Percentiles rank a stretch among this genome's conserved stretches.
phyloP scores from a whole-genome alignment of 2,113 vertebrate genomes.

The Acanthisitta chloris region DNA sequence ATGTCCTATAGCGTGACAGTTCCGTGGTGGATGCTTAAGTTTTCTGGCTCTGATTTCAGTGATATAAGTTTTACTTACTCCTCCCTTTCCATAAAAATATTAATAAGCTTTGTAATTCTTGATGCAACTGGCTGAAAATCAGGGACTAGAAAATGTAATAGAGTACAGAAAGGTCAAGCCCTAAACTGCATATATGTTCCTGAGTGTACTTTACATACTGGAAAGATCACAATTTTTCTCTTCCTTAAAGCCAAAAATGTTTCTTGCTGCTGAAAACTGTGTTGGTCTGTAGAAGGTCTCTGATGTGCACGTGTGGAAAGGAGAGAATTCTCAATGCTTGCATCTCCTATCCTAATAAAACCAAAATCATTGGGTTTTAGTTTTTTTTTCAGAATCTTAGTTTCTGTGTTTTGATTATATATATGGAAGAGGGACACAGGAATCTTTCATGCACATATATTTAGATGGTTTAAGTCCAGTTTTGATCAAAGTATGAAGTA shows the following conservation, averaged over 20 bases:
- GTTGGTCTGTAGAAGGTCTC: neutral
- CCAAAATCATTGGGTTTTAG: accelerated
- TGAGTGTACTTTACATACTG: neutral
- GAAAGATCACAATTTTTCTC: neutral
- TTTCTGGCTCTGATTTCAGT: constrained; percentile 21
- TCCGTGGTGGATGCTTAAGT: neutral
- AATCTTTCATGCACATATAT: neutral
- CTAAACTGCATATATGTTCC: neutral
- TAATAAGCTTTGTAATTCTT: neutral
- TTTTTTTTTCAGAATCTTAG: neutral
- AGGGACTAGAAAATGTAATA: neutral
- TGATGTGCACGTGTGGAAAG: neutral
- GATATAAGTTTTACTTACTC: neutral
- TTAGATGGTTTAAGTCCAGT: neutral
- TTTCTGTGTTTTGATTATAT: neutral
- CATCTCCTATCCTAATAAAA: neutral
- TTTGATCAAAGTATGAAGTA: neutral
- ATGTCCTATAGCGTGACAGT: neutral
- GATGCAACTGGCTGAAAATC: neutral
- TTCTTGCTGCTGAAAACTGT: neutral
- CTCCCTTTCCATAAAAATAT: constrained; percentile 5
- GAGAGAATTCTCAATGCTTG: neutral
- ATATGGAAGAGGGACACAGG: neutral
- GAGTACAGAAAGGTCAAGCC: neutral
- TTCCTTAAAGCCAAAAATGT: neutral